phyloP scores from a whole-genome alignment of 2,888 invertebrate genomes.

The Cephus spinipes region DNA sequence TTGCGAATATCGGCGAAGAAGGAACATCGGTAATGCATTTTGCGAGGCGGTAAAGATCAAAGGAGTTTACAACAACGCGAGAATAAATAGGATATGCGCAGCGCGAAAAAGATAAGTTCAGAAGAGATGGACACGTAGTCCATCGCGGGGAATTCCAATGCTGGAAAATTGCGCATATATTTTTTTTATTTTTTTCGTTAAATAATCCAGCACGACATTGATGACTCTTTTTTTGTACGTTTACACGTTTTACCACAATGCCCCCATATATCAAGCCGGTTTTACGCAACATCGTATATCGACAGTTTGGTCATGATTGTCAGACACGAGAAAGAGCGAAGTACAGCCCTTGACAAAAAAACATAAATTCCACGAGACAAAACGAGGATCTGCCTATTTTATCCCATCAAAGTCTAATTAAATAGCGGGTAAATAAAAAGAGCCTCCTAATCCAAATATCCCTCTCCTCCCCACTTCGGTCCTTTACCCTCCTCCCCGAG shows the following conservation, averaged over 20 bases:
- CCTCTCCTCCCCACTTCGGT: neutral
- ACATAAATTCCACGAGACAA: neutral
- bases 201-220: neutral
- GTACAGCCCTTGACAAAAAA: neutral
- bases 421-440: neutral
- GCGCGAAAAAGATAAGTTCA: neutral
- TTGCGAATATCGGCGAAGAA: neutral
- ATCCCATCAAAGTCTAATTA: conserved; percentile 3
- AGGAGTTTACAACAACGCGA: neutral
- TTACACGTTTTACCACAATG: neutral
- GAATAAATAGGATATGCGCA: neutral
- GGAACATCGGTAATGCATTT: neutral
- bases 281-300: neutral
- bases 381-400: neutral
- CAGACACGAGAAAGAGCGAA: neutral
- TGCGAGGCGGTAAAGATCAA: neutral
- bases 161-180: neutral
- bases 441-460: neutral
- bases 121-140: neutral
- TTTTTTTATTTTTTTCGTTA: neutral
- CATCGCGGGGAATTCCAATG: neutral
- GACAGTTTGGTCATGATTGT: neutral
- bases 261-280: neutral
- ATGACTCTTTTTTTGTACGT: too few species aligned
- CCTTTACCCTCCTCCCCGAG: neutral